phyloP scores from a whole-genome alignment of 2,888 invertebrate species.

The Nomada ruficornis region DNA sequence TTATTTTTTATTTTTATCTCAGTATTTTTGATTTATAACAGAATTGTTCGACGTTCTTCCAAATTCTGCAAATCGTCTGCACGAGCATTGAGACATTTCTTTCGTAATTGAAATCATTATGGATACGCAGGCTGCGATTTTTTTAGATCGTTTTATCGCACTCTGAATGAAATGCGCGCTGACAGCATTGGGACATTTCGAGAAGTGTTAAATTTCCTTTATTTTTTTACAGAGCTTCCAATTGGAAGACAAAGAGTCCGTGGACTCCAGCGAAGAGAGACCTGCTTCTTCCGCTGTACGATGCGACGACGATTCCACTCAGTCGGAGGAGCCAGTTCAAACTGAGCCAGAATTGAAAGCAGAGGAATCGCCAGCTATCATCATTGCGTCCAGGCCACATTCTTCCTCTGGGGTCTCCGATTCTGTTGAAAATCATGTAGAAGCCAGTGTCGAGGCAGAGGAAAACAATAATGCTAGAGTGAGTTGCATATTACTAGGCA shows the following conservation, averaged over 20 bases:
- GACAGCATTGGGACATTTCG: background rate
- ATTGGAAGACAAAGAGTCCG: conserved; percentile 14
- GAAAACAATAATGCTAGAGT: conserved; percentile 49
- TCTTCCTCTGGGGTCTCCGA: conserved; percentile 68
- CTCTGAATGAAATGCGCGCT: too few relatives aligned
- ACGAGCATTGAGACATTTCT: too few relatives aligned
- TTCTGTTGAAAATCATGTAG: conserved; percentile 47
- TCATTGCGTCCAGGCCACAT: conserved; percentile 72
- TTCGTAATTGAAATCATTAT: too few relatives aligned
- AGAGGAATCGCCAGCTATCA: conserved; percentile 62
- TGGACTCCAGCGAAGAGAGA: conserved; percentile 49
- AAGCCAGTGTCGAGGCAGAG: background rate
- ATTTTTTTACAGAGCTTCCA: conserved; percentile 30
- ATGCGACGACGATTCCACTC: conserved; percentile 43
- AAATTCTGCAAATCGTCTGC: too few relatives aligned
- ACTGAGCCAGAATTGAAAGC: conserved; percentile 31
- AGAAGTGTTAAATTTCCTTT: background rate
- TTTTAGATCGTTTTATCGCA: too few relatives aligned
- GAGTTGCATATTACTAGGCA: background rate
- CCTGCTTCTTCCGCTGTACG: conserved; percentile 38
- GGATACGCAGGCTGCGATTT: too few relatives aligned
- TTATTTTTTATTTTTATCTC: background rate
- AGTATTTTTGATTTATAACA: background rate
- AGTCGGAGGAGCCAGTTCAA: conserved; percentile 18
- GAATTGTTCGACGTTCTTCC: background rate